A percentile compares a stretch with the other conserved stretches of the same genome.
These are phyloP conservation scores for Mythimna albipuncta DNA, from an alignment of 2,888 invertebrate genomes.

Conservation along the genomic window DNA sequence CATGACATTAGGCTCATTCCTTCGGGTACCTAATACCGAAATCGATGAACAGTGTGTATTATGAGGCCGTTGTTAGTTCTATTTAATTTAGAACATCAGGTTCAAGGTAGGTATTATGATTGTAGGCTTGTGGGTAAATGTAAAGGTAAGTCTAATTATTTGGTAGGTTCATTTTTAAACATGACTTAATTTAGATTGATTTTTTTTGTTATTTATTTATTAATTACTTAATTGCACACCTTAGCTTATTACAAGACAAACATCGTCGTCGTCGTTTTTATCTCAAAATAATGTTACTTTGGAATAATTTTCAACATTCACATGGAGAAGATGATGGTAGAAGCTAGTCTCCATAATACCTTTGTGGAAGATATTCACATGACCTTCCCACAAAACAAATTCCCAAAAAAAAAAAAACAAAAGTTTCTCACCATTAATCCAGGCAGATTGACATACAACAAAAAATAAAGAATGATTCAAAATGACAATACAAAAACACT, in stretches of 20 bases:
- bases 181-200: neutral
- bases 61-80: constrained; percentile 26
- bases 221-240: too few species aligned
- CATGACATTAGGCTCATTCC: constrained; percentile 11
- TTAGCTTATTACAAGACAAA: too few species aligned
- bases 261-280: too few species aligned
- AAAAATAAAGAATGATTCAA: constrained; percentile 16
- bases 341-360: too few species aligned
- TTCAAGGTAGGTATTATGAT: neutral
- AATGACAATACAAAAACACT: constrained; percentile 50
- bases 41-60: constrained; percentile 36
- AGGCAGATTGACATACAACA: constrained; percentile 6
- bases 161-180: neutral
- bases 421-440: constrained; percentile 21
- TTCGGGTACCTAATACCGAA: constrained; percentile 37
- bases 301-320: too few species aligned
- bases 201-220: too few species aligned
- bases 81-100: constrained; percentile 37
- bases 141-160: neutral
- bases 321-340: too few species aligned
- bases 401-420: neutral
- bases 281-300: too few species aligned
- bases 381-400: neutral
- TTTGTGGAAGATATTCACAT: neutral
- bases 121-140: neutral